Conservation (phyloP, 2,113 vertebrate genomes). For the Todiramphus chloris region DNA sequence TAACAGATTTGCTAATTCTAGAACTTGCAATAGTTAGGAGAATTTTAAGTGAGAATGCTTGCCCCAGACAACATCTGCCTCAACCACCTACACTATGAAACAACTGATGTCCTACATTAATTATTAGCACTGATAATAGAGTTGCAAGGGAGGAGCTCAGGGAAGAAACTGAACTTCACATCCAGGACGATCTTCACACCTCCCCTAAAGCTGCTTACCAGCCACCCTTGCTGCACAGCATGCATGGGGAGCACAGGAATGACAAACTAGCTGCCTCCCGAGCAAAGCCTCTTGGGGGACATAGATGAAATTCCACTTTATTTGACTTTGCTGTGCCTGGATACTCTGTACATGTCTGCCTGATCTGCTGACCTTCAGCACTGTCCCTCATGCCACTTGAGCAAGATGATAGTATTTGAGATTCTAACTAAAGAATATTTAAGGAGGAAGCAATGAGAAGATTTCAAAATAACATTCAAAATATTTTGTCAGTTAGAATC, state of each 20-base stretch:
- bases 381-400: fast-evolving
- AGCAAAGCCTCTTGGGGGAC: neutral
- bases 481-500: neutral
- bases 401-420: neutral
- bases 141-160: neutral
- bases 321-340: neutral
- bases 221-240: neutral
- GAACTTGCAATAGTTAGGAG: neutral
- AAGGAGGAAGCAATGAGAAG: neutral
- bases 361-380: neutral
- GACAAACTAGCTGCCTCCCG: neutral
- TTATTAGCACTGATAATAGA: neutral
- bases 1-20: neutral
- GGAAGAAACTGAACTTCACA: neutral
- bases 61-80: neutral
- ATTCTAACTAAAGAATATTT: neutral
- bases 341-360: neutral
- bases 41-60: neutral
- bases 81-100: neutral
- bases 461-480: neutral
- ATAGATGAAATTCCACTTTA: neutral
- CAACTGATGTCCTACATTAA: neutral
- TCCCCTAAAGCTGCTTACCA: neutral
- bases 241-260: neutral
- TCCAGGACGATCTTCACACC: fast-evolving